Base-by-base conservation (phyloP, 2,888 invertebrate species). In the Trissoscelio sp. region DNA sequence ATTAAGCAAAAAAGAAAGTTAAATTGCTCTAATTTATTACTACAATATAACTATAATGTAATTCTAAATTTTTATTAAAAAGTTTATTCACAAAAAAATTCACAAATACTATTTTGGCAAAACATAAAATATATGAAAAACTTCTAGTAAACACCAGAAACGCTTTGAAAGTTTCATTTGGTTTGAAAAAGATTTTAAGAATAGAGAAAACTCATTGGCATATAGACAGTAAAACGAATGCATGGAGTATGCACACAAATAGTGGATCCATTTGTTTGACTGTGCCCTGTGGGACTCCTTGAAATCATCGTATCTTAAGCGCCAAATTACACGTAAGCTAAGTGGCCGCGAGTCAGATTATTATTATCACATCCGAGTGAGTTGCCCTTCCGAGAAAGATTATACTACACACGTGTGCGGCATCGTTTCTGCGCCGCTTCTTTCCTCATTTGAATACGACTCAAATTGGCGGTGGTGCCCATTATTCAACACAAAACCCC, bases 321-420 rank as follows among this genome's bases (percentile, higher is more conserved):
- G 85, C 86, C 85, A 89, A 89, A 89, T 89, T 89, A 87, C 86
- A 89, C 89, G 86, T 88, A 88, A 88, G 88, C 88, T 89, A 88
- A 90, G 87, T 88, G 89, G 87, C 70, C 85, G 81, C 85, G 84
- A 88, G 87, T 88, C 85, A 88, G 87, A 90, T 89, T 89, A 90
- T 90, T 89, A 89, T 90, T 88, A 89, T 89, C 87, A 88, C 79
- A 83, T 83, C 75, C 79, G 83, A 82, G 82, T 74, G 85, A 83
- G 83, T 83, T 83, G 84, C 86, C 84, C 84, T 89, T 89, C 89
- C 85, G 82, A 87, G 88, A 89, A 89, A 86, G 84, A 88, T 88
- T 88, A 87, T 87, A 84, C 85, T 69, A 75, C 79, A 67, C 80
- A 82, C 81, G 81, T 84, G 81, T 84, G 75, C 82, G 72, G 81